Percentiles rank a stretch among this genome's conserved stretches.
These are phyloP conservation scores for Lithophane semibrunnea DNA, from an alignment of 2,888 invertebrate species.

Conservation along the genomic window DNA sequence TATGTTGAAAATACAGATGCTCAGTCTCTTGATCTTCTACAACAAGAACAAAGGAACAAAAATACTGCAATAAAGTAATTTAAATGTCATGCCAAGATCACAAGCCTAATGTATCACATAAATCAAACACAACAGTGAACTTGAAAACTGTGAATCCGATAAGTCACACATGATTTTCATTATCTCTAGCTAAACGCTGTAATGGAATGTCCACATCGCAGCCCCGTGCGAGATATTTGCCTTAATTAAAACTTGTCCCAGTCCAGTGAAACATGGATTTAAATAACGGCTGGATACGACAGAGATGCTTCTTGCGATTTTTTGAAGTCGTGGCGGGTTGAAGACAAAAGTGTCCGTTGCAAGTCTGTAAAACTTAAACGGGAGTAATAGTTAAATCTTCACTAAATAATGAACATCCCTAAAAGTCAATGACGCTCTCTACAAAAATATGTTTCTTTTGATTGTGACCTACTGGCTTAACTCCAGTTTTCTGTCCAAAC, in stretches of 20 bases:
- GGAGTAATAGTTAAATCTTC: background rate
- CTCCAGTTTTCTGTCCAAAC: background rate
- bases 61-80: background rate
- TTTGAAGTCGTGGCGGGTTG: background rate
- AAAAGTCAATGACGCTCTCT: background rate
- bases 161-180: slow-evolving; percentile 71
- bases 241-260: slow-evolving; percentile 86
- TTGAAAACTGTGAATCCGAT: slow-evolving; percentile 44
- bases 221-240: slow-evolving; percentile 84
- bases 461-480: background rate
- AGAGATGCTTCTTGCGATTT: background rate
- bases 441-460: background rate
- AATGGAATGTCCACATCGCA: slow-evolving; percentile 81
- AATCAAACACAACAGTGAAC: slow-evolving; percentile 15
- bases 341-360: background rate
- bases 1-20: background rate
- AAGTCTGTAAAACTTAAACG: background rate
- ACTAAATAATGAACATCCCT: background rate
- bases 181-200: slow-evolving; percentile 79
- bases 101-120: slow-evolving; percentile 14
- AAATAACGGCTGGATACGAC: slow-evolving; percentile 64
- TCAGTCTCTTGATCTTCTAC: background rate
- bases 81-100: background rate
- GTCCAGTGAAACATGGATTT: slow-evolving; percentile 70
- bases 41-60: background rate